Conservation (phyloP, 2,888 invertebrate genomes). For the Steinernema carpocapsae region DNA sequence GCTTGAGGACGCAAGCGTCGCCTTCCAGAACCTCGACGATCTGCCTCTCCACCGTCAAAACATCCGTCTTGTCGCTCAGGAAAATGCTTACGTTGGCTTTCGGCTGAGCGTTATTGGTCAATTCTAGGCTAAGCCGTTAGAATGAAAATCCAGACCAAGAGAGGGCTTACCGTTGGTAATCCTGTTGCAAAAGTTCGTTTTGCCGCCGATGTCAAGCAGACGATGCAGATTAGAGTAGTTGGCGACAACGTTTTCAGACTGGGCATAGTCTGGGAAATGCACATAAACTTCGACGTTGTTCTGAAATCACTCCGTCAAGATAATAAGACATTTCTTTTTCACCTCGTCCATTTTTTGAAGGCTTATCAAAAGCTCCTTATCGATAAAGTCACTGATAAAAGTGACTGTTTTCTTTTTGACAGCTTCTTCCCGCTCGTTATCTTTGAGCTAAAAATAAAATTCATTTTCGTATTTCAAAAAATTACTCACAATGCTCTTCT, state of each 20-base stretch:
- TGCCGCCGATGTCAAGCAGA: background rate
- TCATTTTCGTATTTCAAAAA: background rate
- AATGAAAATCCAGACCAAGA: background rate
- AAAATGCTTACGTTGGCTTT: conserved; percentile 12
- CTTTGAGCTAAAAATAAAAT: background rate
- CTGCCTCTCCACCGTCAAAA: background rate
- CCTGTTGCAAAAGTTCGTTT: background rate
- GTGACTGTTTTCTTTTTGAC: conserved; percentile 30
- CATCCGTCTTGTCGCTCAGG: background rate
- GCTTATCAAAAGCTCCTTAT: conserved; percentile 16
- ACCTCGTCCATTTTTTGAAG: background rate
- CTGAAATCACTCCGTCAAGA: background rate
- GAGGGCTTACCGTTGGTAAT: background rate
- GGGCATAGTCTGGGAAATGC: background rate
- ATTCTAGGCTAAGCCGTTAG: conserved; percentile 16
- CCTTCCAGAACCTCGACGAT: background rate
- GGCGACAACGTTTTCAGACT: background rate
- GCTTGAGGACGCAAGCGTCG: background rate
- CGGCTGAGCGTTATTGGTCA: background rate
- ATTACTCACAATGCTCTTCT: background rate
- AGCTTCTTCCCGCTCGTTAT: background rate
- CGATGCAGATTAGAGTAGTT: background rate
- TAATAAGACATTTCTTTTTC: background rate
- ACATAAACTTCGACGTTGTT: background rate
- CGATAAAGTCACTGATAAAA: conserved; percentile 18